Evolutionary conservation across 2,113 vertebrate species (phyloP).

Genomic region (Myanophis thanlyinensis): DNA sequence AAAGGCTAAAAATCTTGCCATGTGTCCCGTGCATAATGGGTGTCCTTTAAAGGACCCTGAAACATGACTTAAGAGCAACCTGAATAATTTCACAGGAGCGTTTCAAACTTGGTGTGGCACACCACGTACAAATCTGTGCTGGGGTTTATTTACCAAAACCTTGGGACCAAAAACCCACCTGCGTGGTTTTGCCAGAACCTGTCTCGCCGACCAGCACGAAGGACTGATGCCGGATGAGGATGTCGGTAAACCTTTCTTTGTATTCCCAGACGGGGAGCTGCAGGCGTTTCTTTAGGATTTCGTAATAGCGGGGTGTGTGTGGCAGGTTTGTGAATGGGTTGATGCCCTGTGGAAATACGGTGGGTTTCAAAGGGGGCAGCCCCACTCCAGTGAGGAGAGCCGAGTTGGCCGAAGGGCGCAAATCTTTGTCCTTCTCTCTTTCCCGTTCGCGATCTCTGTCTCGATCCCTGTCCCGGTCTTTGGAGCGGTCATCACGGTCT

Average conservation of each 20-base stretch:
- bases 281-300: slow-evolving; percentile 92
- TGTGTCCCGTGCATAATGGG: neutral
- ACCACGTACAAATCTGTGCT: accelerated
- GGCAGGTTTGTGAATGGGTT: slow-evolving; percentile 95
- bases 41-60: slow-evolving; percentile 2
- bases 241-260: slow-evolving; percentile 89
- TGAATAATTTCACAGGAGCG: neutral
- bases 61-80: neutral
- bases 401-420: slow-evolving; percentile 73
- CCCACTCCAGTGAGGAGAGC: slow-evolving; percentile 63
- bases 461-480: slow-evolving; percentile 82
- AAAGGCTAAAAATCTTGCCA: neutral
- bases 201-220: slow-evolving; percentile 96
- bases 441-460: slow-evolving; percentile 90
- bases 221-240: slow-evolving; percentile 86
- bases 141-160: too few relatives aligned
- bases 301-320: slow-evolving; percentile 91
- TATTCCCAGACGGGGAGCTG: slow-evolving; percentile 97
- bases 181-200: slow-evolving; percentile 95
- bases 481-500: slow-evolving; percentile 81
- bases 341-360: slow-evolving; percentile 85
- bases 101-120: neutral
- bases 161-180: too few relatives aligned
- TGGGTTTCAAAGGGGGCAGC: slow-evolving; percentile 77
- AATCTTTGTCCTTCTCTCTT: slow-evolving; percentile 84